Conservation (phyloP, 2,113 vertebrate genomes). For the Colaptes auratus region DNA sequence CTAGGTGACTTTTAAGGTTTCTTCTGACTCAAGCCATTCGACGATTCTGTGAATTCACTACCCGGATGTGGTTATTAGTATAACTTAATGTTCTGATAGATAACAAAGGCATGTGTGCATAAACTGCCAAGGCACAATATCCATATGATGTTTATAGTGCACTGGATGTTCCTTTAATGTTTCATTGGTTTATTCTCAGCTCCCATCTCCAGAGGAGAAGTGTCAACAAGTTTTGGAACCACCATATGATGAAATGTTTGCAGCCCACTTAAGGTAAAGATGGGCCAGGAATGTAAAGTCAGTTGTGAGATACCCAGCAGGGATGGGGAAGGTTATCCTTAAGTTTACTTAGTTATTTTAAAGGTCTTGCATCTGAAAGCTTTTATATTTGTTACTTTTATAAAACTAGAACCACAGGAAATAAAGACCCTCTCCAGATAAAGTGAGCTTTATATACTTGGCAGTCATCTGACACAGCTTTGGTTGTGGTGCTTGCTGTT, state of each 20-base stretch:
- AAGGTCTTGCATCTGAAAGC: background rate
- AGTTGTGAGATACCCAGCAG: background rate
- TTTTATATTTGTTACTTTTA: background rate
- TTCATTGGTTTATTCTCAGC: slow-evolving; percentile 66
- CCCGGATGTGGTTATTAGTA: background rate
- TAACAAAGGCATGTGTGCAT: background rate
- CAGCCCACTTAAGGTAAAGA: slow-evolving; percentile 92
- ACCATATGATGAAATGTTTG: slow-evolving; percentile 96
- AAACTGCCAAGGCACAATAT: background rate
- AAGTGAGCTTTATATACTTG: background rate
- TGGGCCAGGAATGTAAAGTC: background rate
- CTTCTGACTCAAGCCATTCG: no score
- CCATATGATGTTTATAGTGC: background rate
- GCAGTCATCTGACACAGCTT: background rate
- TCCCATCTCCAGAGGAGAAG: slow-evolving; percentile 94
- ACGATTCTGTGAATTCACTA: background rate
- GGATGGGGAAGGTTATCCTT: background rate
- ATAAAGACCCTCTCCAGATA: background rate
- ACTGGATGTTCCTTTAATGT: background rate
- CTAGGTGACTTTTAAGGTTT: no score
- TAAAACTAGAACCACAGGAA: background rate
- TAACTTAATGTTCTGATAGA: background rate
- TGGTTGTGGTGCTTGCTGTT: background rate
- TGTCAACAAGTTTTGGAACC: slow-evolving; percentile 96
- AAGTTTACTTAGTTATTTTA: background rate